Conservation (phyloP, 2,797 vertebrate genomes). For the Hipposideros larvatus region DNA sequence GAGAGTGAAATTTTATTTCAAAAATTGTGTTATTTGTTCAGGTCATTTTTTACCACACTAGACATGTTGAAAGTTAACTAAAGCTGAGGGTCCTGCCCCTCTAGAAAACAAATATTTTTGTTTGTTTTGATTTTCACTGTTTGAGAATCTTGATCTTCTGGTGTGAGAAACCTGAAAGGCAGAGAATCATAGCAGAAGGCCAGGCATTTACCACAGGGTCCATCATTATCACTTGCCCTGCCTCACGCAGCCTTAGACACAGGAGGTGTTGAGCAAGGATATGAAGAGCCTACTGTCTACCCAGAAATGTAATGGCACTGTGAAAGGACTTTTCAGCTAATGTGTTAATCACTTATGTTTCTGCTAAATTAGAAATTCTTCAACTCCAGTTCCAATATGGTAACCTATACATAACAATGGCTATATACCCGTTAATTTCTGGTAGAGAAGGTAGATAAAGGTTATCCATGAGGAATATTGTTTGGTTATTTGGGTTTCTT, state of each 20-base stretch:
- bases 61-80: not conserved
- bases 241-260: accelerated
- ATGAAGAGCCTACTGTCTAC: not conserved
- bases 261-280: not conserved
- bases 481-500: slow-evolving; percentile 1
- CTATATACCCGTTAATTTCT: not conserved
- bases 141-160: not conserved
- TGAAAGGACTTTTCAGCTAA: not conserved
- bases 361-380: not conserved
- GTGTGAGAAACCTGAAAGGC: not conserved
- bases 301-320: not conserved
- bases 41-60: not conserved
- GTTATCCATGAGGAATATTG: not conserved
- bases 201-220: accelerated
- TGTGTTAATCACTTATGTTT: not conserved
- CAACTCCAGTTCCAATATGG: not conserved
- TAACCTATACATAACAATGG: not conserved
- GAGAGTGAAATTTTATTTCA: not conserved
- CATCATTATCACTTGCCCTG: accelerated
- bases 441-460: not conserved
- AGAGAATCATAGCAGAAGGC: not conserved
- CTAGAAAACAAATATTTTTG: not conserved
- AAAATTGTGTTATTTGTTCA: not conserved
- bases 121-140: not conserved
- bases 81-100: not conserved